These are phyloP conservation scores for Oreochromis spilurus DNA, from an alignment of 2,113 vertebrate genomes.

Conservation along the genomic window DNA sequence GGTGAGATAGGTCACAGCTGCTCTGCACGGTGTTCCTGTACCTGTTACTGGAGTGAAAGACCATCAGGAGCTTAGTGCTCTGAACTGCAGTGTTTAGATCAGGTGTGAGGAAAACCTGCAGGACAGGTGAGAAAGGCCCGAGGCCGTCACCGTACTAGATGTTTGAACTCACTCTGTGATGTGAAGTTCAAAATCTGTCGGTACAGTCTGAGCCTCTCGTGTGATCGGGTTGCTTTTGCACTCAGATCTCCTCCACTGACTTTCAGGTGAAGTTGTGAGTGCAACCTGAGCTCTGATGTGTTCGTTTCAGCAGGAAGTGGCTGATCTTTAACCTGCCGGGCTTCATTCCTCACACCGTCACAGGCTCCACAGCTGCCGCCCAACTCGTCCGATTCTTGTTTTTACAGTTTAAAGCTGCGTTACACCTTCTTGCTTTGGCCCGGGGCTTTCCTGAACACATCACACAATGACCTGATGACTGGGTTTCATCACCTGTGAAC, in stretches of 20 bases:
- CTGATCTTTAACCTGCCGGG: neutral
- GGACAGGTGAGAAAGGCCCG: neutral
- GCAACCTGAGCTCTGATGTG: neutral
- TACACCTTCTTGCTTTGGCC: neutral
- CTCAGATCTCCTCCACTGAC: neutral
- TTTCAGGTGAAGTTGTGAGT: neutral
- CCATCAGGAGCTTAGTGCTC: neutral
- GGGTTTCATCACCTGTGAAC: too few species aligned
- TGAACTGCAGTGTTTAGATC: neutral
- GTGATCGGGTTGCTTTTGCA: neutral
- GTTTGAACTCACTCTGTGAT: neutral
- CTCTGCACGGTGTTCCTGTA: neutral
- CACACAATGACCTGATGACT: neutral
- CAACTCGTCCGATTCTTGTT: neutral
- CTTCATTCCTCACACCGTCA: constrained; percentile 22
- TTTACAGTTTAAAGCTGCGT: neutral
- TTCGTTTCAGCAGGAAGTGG: neutral
- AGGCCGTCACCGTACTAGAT: neutral
- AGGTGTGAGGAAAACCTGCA: neutral
- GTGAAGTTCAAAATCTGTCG: neutral
- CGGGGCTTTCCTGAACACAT: neutral
- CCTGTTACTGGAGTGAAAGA: neutral
- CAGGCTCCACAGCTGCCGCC: neutral
- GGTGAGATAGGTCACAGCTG: neutral
- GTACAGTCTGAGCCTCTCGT: rapidly evolving